Conservation (phyloP, 1,140 invertebrate species). For the Solenopsis invicta region DNA sequence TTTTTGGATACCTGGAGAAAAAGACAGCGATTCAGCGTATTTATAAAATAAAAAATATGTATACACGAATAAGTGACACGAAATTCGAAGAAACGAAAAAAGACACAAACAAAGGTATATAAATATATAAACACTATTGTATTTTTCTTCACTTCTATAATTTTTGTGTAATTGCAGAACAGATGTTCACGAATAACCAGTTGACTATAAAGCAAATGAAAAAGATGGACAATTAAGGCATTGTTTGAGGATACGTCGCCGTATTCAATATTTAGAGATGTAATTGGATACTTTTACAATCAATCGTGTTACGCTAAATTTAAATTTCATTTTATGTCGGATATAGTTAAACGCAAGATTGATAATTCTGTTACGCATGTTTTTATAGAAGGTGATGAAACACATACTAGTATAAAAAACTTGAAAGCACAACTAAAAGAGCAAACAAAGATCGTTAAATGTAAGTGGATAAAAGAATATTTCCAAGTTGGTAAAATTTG, state of each 20-base stretch:
- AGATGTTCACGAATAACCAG: no score
- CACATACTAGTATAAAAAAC: neutral
- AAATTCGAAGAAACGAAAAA: no score
- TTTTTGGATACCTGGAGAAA: no score
- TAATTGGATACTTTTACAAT: constrained; percentile 82
- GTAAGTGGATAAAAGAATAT: constrained; percentile 82
- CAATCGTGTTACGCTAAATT: constrained; percentile 74
- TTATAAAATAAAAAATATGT: no score
- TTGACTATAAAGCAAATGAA: constrained; percentile 64
- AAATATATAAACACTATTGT: no score
- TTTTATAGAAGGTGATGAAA: constrained; percentile 74
- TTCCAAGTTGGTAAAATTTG: constrained; percentile 72
- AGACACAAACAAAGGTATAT: no score
- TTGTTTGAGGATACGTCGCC: no score
- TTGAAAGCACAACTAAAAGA: neutral
- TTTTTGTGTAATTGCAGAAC: no score
- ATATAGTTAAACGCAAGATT: constrained; percentile 78
- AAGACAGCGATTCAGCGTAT: no score
- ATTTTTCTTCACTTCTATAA: no score
- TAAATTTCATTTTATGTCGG: constrained; percentile 84
- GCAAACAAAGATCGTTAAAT: constrained; percentile 72
- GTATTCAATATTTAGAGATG: no score
- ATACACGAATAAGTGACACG: no score
- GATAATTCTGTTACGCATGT: constrained; percentile 79
- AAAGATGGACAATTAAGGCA: constrained; percentile 76